Conservation (phyloP, 2,888 invertebrate species). For the Cataglyphis rosenhaueri region DNA sequence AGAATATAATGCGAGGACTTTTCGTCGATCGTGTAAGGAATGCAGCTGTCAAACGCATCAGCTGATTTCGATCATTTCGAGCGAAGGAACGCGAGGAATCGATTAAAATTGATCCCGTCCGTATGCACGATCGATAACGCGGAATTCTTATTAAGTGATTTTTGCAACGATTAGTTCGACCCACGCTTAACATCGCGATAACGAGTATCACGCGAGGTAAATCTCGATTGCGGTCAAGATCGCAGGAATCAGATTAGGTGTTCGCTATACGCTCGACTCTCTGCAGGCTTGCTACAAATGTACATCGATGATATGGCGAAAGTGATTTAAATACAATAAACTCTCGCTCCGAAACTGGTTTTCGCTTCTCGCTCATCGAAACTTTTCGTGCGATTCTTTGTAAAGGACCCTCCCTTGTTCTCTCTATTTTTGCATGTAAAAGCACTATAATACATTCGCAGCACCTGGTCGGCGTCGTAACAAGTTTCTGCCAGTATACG, state of each 20-base stretch:
- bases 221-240: slow-evolving; percentile 26
- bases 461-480: slow-evolving; percentile 32
- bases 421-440: neutral
- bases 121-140: neutral
- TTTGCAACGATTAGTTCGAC: neutral
- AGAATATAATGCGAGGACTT: neutral
- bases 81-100: slow-evolving; percentile 2
- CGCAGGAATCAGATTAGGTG: slow-evolving; percentile 9
- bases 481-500: slow-evolving; percentile 1
- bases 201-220: slow-evolving; percentile 26
- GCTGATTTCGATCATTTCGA: neutral
- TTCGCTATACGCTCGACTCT: neutral
- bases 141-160: slow-evolving; percentile 26
- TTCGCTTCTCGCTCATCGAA: neutral
- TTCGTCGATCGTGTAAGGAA: neutral
- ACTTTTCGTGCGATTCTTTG: neutral
- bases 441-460: neutral
- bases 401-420: neutral
- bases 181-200: slow-evolving; percentile 19
- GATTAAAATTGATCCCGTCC: neutral
- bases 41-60: neutral
- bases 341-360: neutral
- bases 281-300: neutral
- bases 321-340: slow-evolving; percentile 16
- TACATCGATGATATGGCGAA: slow-evolving; percentile 1